Conservation (phyloP, 1,140 invertebrate species). For the Pseudomyrmex dendroicus region DNA sequence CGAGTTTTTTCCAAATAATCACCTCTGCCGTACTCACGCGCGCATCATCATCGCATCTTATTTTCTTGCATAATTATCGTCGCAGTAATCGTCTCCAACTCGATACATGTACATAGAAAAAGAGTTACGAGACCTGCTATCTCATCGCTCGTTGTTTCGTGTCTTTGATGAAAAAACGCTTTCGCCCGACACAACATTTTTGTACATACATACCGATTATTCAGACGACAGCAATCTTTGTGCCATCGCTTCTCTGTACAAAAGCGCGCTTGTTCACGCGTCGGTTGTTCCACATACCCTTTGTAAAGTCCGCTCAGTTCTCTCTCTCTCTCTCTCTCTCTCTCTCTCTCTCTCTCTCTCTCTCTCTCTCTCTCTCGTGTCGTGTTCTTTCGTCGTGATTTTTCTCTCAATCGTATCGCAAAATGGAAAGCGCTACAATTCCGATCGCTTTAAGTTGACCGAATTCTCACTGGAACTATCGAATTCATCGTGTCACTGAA, state of each 20-base stretch:
- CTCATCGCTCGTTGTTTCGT: background rate
- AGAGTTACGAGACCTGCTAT: background rate
- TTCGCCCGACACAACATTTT: no score
- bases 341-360: slow-evolving; percentile 2
- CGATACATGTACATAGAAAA: slow-evolving; percentile 18
- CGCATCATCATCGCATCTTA: slow-evolving; percentile 1
- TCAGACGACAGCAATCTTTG: background rate
- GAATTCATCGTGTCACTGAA: background rate
- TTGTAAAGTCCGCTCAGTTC: slow-evolving; percentile 7
- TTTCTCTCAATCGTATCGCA: slow-evolving; percentile 58
- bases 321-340: slow-evolving; percentile 7
- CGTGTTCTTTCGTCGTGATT: background rate
- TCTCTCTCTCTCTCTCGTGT: slow-evolving; percentile 24
- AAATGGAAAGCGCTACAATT: slow-evolving; percentile 19
- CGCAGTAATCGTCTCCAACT: background rate
- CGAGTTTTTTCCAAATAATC: slow-evolving; percentile 15
- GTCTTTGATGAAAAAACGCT: no score
- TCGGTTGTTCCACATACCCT: background rate
- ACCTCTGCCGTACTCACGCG: background rate
- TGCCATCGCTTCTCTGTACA: slow-evolving; percentile 41
- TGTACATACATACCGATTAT: no score
- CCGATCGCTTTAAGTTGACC: no score
- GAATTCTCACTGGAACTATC: background rate
- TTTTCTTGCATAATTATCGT: background rate
- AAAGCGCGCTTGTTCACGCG: slow-evolving; percentile 21